phyloP scores from a whole-genome alignment of 1,140 invertebrate species.

The Lasioglossum baleicum region DNA sequence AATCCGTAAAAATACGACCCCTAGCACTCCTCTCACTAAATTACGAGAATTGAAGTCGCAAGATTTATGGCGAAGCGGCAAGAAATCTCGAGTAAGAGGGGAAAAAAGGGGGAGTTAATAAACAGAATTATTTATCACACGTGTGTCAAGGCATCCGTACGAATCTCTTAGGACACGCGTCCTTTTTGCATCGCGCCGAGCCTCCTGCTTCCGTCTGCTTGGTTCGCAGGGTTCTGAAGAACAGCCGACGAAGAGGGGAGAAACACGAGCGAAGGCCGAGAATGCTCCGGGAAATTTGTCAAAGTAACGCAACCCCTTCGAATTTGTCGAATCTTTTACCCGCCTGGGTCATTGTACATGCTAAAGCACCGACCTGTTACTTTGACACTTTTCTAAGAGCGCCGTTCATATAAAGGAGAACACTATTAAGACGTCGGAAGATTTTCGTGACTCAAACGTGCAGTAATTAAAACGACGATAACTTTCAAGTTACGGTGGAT shows the following conservation, averaged over 20 bases:
- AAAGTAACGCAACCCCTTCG: background rate
- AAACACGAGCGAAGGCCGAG: background rate
- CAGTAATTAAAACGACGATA: background rate
- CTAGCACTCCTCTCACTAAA: background rate
- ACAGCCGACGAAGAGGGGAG: background rate
- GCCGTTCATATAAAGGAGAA: too few species aligned
- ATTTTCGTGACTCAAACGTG: background rate
- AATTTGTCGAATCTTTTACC: background rate
- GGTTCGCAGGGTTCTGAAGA: constrained; percentile 7
- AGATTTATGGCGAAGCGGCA: constrained; percentile 19
- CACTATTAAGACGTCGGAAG: too few species aligned
- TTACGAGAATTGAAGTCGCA: constrained; percentile 25
- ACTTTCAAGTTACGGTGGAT: background rate
- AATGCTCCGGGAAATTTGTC: background rate
- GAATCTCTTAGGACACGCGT: constrained; percentile 50
- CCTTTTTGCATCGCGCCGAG: constrained; percentile 24
- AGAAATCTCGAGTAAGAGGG: background rate
- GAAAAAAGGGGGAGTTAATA: constrained; percentile 46
- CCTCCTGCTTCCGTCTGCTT: constrained; percentile 31
- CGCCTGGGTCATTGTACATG: background rate
- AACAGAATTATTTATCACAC: constrained; percentile 63
- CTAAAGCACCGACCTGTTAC: background rate
- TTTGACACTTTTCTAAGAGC: background rate
- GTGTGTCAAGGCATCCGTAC: constrained; percentile 39
- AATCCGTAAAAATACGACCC: background rate